A percentile compares a stretch with the other conserved stretches of the same genome.
Conservation (phyloP, 2,888 invertebrate species). For the Phragmatobia fuliginosa region DNA sequence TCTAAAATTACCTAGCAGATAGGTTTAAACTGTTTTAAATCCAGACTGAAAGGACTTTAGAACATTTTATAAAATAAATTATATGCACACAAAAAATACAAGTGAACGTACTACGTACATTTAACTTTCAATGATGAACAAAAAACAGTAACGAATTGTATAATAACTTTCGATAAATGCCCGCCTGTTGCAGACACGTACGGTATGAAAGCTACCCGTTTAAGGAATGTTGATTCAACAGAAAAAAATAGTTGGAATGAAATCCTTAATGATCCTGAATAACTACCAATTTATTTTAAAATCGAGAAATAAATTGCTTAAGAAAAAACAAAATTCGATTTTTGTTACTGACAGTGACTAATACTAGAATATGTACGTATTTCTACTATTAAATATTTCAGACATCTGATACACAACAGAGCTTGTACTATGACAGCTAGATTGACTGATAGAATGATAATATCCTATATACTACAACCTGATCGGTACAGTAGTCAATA, state of each 20-base stretch:
- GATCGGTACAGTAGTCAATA: too few relatives aligned
- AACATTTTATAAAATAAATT: neutral
- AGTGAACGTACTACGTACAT: slow-evolving; percentile 14
- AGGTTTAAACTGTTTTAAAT: neutral
- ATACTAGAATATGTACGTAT: slow-evolving; percentile 11
- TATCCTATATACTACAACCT: too few relatives aligned
- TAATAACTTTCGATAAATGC: slow-evolving; percentile 40
- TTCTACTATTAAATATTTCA: slow-evolving; percentile 2
- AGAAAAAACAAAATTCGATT: slow-evolving; percentile 17
- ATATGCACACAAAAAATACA: neutral
- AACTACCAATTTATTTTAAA: slow-evolving; percentile 26
- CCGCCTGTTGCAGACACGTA: slow-evolving; percentile 20
- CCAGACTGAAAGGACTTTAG: neutral
- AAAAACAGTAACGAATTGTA: slow-evolving; percentile 15
- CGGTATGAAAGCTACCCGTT: slow-evolving; percentile 59
- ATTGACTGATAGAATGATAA: too few relatives aligned
- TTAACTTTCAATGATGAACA: slow-evolving; percentile 21
- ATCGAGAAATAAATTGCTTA: slow-evolving; percentile 23
- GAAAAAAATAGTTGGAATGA: slow-evolving; percentile 43
- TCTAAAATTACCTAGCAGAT: too few relatives aligned
- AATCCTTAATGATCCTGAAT: slow-evolving; percentile 43
- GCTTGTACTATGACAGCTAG: too few relatives aligned
- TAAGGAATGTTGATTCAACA: slow-evolving; percentile 59
- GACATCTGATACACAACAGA: too few relatives aligned
- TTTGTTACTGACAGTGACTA: slow-evolving; percentile 28